Conservation (phyloP, 2,797 vertebrate genomes). For the Periophthalmus magnuspinnatus region DNA sequence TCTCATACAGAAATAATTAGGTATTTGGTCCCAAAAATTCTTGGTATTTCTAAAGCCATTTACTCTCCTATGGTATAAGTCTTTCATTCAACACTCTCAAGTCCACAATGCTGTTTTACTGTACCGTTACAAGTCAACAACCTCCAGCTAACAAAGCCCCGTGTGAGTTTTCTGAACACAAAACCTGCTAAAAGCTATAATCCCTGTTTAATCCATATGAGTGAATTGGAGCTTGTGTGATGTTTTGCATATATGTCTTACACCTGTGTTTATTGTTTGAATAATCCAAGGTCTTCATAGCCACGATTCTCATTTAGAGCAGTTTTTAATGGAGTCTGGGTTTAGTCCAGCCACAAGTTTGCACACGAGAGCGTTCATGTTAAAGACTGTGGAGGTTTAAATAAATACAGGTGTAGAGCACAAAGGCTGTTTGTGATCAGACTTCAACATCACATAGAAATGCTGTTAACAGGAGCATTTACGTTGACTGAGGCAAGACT, state of each 20-base stretch:
- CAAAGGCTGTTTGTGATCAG: conserved; percentile 56
- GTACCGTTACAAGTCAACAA: background rate
- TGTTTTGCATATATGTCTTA: background rate
- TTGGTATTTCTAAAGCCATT: background rate
- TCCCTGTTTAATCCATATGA: background rate
- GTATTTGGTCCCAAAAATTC: background rate
- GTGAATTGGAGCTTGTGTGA: background rate
- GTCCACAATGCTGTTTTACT: background rate
- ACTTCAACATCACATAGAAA: conserved; percentile 31
- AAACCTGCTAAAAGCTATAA: background rate
- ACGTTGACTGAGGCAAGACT: conserved; percentile 46
- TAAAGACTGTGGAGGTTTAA: conserved; percentile 38
- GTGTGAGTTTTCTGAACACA: background rate
- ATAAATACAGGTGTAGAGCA: conserved; percentile 59
- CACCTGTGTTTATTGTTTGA: conserved; percentile 1
- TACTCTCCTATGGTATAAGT: background rate
- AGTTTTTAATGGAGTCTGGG: conserved; percentile 24
- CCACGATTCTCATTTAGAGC: conserved; percentile 24
- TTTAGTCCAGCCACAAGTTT: conserved; percentile 24
- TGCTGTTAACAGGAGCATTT: conserved; percentile 35
- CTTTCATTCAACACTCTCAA: background rate
- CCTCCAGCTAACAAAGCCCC: background rate
- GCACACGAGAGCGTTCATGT: conserved; percentile 23
- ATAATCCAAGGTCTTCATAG: background rate
- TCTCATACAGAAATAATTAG: background rate